A percentile compares a stretch with the other conserved stretches of the same genome.
Evolutionary conservation across 2,888 invertebrate genomes (phyloP).

Genomic region (Leptothorax acervorum): DNA sequence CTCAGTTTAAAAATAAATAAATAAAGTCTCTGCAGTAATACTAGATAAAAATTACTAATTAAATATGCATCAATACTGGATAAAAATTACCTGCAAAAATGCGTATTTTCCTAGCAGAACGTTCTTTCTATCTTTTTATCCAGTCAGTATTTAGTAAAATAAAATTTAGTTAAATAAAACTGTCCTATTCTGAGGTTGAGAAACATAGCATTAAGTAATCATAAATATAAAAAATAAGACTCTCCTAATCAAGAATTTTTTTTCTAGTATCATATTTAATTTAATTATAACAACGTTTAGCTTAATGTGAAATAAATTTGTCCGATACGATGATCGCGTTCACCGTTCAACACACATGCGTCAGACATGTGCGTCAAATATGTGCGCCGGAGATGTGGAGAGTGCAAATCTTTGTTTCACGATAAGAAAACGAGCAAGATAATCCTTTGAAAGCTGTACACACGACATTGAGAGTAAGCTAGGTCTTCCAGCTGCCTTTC

Average conservation of each 20-base stretch:
- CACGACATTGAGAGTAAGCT: background rate
- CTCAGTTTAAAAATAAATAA: background rate
- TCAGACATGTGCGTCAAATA: background rate
- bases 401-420: conserved; percentile 20
- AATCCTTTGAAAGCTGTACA: conserved; percentile 7
- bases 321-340: background rate
- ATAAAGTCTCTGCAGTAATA: too few relatives aligned
- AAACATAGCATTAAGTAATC: background rate
- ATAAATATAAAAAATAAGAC: background rate
- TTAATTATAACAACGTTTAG: background rate
- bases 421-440: conserved; percentile 23
- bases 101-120: background rate
- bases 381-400: background rate
- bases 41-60: background rate
- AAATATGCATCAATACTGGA: background rate
- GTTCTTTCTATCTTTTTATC: background rate
- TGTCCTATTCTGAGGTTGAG: background rate
- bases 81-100: background rate
- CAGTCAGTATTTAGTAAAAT: background rate
- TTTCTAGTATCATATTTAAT: background rate
- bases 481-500: background rate
- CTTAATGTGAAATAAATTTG: conserved; percentile 24
- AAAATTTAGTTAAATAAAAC: conserved; percentile 14
- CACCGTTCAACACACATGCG: background rate
- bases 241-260: background rate